phyloP scores from a whole-genome alignment of 1,140 invertebrate species.

The Drosophila aff. region DNA sequence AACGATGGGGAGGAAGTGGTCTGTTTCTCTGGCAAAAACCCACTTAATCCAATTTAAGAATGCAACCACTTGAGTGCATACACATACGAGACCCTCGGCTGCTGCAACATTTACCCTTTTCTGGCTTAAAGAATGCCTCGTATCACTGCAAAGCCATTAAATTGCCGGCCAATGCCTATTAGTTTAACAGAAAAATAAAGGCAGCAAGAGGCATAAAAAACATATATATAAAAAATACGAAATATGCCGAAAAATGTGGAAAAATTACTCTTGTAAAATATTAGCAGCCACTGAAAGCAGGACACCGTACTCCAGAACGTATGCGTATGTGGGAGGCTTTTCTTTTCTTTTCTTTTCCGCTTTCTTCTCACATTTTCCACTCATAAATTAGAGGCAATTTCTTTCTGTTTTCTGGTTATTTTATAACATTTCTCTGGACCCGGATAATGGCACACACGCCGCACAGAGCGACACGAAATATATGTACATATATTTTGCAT shows the following conservation, averaged over 20 bases:
- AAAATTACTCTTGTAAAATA: conserved; percentile 63
- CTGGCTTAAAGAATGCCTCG: conserved; percentile 47
- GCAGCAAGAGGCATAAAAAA: conserved; percentile 1
- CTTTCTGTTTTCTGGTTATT: conserved; percentile 38
- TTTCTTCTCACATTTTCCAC: conserved; percentile 36
- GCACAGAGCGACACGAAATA: conserved; percentile 12
- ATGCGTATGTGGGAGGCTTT: conserved; percentile 19
- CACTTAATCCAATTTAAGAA: conserved; percentile 82
- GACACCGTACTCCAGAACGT: not conserved
- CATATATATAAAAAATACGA: not conserved
- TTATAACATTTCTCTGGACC: conserved; percentile 25
- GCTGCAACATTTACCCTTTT: conserved; percentile 25
- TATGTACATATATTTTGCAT: conserved; percentile 50
- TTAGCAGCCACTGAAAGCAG: conserved; percentile 43
- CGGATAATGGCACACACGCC: conserved; percentile 41
- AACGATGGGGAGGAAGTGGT: conserved; percentile 3
- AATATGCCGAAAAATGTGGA: conserved; percentile 4
- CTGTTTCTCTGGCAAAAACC: conserved; percentile 58
- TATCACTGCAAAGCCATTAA: conserved; percentile 61
- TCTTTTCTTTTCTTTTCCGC: not conserved
- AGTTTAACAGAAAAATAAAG: conserved; percentile 19
- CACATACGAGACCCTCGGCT: conserved; percentile 20
- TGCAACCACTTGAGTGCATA: conserved; percentile 76
- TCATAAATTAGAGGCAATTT: conserved; percentile 69
- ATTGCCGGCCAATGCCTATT: conserved; percentile 46